Conservation (phyloP, 2,797 vertebrate species). For the Fringilla coelebs region DNA sequence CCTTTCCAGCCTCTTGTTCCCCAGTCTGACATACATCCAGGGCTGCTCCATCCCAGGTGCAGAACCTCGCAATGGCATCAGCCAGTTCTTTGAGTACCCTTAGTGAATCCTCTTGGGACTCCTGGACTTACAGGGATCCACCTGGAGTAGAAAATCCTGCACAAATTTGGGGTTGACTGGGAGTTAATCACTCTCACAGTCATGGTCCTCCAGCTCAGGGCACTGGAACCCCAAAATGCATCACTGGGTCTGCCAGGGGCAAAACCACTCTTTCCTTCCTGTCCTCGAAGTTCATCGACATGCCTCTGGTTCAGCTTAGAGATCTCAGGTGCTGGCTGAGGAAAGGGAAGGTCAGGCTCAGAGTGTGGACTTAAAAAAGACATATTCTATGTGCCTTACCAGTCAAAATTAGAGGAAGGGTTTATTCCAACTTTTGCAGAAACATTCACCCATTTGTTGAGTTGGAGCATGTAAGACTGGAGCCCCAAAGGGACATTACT, state of each 20-base stretch:
- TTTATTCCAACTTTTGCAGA: not conserved
- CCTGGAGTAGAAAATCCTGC: not conserved
- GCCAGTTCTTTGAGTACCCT: not conserved
- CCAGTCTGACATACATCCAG: fast-evolving
- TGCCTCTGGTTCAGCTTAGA: not conserved
- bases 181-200: not conserved
- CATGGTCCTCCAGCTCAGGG: not conserved
- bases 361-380: not conserved
- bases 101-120: not conserved
- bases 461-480: not conserved
- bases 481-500: not conserved
- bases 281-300: fast-evolving
- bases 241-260: not conserved
- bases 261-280: not conserved
- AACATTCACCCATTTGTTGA: not conserved
- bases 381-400: not conserved
- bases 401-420: not conserved
- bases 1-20: not conserved
- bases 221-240: not conserved
- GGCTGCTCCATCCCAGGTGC: not conserved
- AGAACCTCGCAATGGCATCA: not conserved
- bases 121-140: not conserved
- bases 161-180: not conserved
- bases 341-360: not conserved
- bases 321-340: not conserved